Percentiles rank a stretch among this genome's conserved stretches.
These are phyloP conservation scores for Thereva nobilitata DNA, from an alignment of 2,888 invertebrate species.

Conservation along the genomic window DNA sequence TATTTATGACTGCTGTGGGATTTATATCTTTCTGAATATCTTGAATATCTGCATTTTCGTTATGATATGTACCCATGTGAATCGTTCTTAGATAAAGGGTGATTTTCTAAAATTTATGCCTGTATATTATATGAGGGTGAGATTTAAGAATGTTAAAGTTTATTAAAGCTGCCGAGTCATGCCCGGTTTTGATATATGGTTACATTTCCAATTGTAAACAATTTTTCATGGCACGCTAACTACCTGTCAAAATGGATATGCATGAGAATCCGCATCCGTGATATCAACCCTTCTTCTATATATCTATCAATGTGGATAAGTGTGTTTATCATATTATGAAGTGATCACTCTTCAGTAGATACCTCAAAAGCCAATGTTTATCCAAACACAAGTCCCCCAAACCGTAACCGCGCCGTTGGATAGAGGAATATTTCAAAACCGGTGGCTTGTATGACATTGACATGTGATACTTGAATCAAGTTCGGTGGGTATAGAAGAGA, in stretches of 20 bases:
- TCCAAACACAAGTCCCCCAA: conserved; percentile 5
- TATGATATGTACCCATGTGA: conserved; percentile 11
- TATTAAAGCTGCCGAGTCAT: neutral
- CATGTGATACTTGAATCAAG: conserved; percentile 20
- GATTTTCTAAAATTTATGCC: too few species aligned
- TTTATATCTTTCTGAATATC: conserved; percentile 26
- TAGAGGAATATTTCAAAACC: conserved; percentile 22
- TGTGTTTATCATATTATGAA: conserved; percentile 3
- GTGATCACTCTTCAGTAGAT: conserved; percentile 29
- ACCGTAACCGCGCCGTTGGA: neutral
- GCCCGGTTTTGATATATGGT: neutral
- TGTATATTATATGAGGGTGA: conserved; percentile 1
- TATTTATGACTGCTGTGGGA: conserved; percentile 31
- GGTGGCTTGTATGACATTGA: conserved; percentile 30
- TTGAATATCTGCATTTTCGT: conserved; percentile 16
- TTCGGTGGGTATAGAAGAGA: conserved; percentile 6
- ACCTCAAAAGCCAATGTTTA: conserved; percentile 30
- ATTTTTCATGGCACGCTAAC: conserved; percentile 3
- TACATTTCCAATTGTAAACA: neutral
- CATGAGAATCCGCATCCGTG: conserved; percentile 2
- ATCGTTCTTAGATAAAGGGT: too few species aligned
- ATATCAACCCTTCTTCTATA: conserved; percentile 1
- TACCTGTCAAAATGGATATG: conserved; percentile 14
- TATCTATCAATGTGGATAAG: too few species aligned
- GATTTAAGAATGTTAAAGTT: neutral